Base-by-base conservation (phyloP, 2,797 vertebrate species). In the Ctenopoma multispine region DNA sequence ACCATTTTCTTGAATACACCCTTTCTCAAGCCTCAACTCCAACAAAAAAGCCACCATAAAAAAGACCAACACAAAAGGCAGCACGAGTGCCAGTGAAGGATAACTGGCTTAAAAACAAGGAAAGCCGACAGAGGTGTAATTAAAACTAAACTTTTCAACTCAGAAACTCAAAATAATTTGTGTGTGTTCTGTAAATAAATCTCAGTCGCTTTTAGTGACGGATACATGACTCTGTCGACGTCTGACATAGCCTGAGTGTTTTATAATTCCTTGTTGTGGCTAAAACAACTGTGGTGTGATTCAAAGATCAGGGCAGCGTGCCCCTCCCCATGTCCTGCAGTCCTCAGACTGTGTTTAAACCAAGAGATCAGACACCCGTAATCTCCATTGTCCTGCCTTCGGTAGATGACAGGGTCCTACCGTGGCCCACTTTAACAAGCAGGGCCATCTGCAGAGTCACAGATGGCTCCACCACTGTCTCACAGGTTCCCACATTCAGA, bases 341-440 rank as follows among this genome's bases (percentile, higher is more conserved):
- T 77, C 82, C 77, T 83, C 80, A 86, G 85, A 88, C 79, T 76
- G 76, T 44, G 67, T 86, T 87, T 87, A 88, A 87, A 90, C 63
- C 83, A 57, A 70, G 79, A 92, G 90, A 92, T 92, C 91, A 93
- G 91, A 93, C 91, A 77, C 83, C 63, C 49, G 63, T 92, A 94
- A 92, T 92, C 92, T 94, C 90, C 86, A 88, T 91, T 93, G 90
- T 92, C 85, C 84, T 11, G 7, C 80, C 82, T 78, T 27, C 79
- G 63, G 75, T 78, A 80, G 82, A 78, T 65, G 57, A 65, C 75
- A 75, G 83, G 84, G 87, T 82, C 82, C 83, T 64, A 78, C 44
- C 64, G 11, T 90, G 86, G 80, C 91, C 92, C 87, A 91, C 82
- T 89, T 89, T 87, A 90, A 81, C 77, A 63, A 54, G 83, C 74